Percentiles rank a stretch among this genome's conserved stretches.
phyloP scores from a whole-genome alignment of 2,888 invertebrate genomes.

The Drosophila picticornis region DNA sequence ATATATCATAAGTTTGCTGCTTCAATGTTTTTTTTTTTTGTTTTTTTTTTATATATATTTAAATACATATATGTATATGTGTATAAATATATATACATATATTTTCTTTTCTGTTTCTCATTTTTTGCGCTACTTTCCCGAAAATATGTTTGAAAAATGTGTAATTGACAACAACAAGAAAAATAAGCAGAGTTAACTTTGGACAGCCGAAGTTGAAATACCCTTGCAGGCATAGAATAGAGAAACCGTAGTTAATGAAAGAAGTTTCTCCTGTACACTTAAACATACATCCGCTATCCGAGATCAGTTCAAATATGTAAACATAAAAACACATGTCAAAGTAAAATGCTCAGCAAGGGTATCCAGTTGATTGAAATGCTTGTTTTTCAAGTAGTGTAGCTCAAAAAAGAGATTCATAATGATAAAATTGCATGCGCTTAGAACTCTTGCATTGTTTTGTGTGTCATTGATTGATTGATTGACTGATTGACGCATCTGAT shows the following conservation, averaged over 20 bases:
- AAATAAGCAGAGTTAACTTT: background rate
- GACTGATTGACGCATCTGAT: constrained; percentile 16
- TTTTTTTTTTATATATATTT: background rate
- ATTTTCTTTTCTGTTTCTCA: constrained; percentile 17
- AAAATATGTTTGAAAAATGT: background rate
- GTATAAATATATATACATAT: background rate
- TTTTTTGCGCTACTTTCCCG: constrained; percentile 12
- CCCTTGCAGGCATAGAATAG: constrained; percentile 6
- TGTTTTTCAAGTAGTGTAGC: constrained; percentile 21
- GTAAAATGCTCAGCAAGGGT: constrained; percentile 16
- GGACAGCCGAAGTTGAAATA: constrained; percentile 22
- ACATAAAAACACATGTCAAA: background rate
- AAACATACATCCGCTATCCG: background rate
- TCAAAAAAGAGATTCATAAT: constrained; percentile 4
- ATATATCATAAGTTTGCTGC: constrained; percentile 27
- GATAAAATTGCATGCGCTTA: constrained; percentile 38
- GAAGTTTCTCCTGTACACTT: background rate
- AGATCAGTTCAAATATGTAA: background rate
- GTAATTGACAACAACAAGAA: background rate
- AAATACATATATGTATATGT: background rate
- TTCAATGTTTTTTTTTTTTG: background rate
- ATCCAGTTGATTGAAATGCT: constrained; percentile 19
- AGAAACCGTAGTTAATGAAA: background rate
- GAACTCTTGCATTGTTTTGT: constrained; percentile 17
- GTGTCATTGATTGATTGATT: constrained; percentile 8